Percentiles rank a stretch among this genome's conserved stretches.
These are phyloP conservation scores for Drosophila phalerata DNA, from an alignment of 2,888 invertebrate genomes.

Conservation along the genomic window DNA sequence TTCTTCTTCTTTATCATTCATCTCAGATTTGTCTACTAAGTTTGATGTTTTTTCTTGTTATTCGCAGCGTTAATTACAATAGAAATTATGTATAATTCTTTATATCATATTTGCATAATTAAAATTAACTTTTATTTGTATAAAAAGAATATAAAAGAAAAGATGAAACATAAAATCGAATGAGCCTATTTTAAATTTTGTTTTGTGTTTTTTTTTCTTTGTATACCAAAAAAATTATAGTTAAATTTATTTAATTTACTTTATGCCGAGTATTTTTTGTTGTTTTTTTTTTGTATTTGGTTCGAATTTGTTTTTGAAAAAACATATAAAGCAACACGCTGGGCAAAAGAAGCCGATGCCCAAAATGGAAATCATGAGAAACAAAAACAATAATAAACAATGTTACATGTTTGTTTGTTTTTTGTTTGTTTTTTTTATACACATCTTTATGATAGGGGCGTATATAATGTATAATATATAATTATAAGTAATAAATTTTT, in stretches of 20 bases:
- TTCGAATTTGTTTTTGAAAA: constrained; percentile 67
- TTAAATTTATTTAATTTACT: constrained; percentile 50
- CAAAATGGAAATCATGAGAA: constrained; percentile 46
- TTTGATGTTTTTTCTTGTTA: constrained; percentile 52
- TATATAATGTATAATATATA: constrained; percentile 73
- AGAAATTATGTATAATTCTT: constrained; percentile 63
- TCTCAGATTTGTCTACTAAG: constrained; percentile 45
- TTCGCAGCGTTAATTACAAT: constrained; percentile 77
- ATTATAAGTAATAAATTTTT: constrained; percentile 80
- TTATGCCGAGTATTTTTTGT: constrained; percentile 44
- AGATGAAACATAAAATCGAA: constrained; percentile 41
- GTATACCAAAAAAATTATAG: constrained; percentile 50
- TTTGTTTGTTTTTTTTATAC: constrained; percentile 66
- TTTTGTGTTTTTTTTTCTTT: constrained; percentile 41
- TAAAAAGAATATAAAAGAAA: constrained; percentile 44
- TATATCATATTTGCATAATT: constrained; percentile 62
- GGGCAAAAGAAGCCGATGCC: constrained; percentile 26
- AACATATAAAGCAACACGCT: constrained; percentile 63
- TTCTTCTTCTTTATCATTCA: constrained; percentile 34
- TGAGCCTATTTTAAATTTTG: constrained; percentile 40
- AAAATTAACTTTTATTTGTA: constrained; percentile 56
- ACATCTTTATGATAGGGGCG: constrained; percentile 70
- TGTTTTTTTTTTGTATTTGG: constrained; percentile 63
- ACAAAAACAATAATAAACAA: constrained; percentile 53
- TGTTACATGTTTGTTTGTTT: constrained; percentile 30